These are phyloP conservation scores for Aethina tumida DNA, from an alignment of 1,140 invertebrate species.

Conservation along the genomic window DNA sequence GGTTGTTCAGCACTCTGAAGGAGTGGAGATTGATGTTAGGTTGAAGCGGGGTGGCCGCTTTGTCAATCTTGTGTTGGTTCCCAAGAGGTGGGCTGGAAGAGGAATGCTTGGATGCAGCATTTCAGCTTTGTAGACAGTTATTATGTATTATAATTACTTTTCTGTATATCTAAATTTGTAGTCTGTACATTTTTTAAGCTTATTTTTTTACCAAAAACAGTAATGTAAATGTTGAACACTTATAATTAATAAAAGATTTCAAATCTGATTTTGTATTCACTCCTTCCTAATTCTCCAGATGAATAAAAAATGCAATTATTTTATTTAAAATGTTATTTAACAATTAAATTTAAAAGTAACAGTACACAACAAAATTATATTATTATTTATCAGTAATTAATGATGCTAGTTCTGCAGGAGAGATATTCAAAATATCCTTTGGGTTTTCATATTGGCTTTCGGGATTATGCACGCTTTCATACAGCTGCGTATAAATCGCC, in stretches of 20 bases:
- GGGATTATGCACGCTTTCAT: constrained; percentile 65
- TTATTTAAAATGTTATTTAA: too few relatives aligned
- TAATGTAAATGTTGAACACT: too few relatives aligned
- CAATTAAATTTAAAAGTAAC: too few relatives aligned
- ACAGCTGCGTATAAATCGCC: constrained; percentile 81
- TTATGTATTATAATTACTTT: too few relatives aligned
- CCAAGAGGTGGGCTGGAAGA: constrained; percentile 58
- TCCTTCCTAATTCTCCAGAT: too few relatives aligned
- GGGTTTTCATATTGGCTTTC: constrained; percentile 70
- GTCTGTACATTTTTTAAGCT: too few relatives aligned
- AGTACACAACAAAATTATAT: too few relatives aligned
- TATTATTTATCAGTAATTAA: constrained; percentile 18
- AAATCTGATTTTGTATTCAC: too few relatives aligned
- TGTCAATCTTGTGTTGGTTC: constrained; percentile 49
- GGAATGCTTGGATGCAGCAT: constrained; percentile 72
- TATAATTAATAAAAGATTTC: too few relatives aligned
- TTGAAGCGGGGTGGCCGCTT: constrained; percentile 46
- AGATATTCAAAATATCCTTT: constrained; percentile 54
- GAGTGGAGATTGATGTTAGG: constrained; percentile 48
- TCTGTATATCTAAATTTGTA: too few relatives aligned
- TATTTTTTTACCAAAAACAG: too few relatives aligned
- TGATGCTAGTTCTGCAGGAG: constrained; percentile 61
- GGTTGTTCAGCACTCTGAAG: constrained; percentile 65
- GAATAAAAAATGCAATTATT: too few relatives aligned
- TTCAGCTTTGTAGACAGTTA: constrained; percentile 17